These are phyloP conservation scores for Arothron firmamentum DNA, from an alignment of 2,113 vertebrate species.

Conservation along the genomic window DNA sequence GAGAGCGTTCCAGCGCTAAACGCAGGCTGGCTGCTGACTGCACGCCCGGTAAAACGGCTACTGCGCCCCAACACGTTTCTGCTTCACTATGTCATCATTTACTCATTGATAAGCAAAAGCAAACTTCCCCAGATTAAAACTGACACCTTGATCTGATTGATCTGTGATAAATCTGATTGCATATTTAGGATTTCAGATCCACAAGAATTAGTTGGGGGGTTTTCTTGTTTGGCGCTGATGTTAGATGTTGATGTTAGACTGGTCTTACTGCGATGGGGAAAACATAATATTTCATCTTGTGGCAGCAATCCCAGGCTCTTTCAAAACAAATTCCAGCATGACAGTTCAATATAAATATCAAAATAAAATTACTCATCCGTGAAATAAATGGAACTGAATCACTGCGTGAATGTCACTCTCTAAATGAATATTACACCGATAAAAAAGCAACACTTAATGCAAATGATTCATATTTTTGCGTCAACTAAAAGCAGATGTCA, in stretches of 20 bases:
- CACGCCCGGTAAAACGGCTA: not conserved
- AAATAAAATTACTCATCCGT: conserved; percentile 3
- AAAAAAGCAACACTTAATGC: too few relatives aligned
- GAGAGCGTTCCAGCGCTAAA: conserved; percentile 42
- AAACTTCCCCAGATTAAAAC: too few relatives aligned
- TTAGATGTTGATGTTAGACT: conserved; percentile 18
- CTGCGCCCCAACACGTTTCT: not conserved
- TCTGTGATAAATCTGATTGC: too few relatives aligned
- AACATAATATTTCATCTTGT: conserved; percentile 10
- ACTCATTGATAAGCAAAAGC: too few relatives aligned
- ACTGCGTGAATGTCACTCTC: too few relatives aligned
- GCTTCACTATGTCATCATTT: not conserved
- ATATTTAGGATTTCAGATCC: not conserved
- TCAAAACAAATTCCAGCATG: not conserved
- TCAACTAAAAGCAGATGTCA: too few relatives aligned
- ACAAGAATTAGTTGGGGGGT: conserved; percentile 11
- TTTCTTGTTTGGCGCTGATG: conserved; percentile 2
- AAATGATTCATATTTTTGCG: too few relatives aligned
- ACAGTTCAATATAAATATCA: not conserved
- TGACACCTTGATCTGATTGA: too few relatives aligned
- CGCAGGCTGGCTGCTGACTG: conserved; percentile 22
- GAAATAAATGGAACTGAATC: not conserved
- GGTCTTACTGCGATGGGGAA: not conserved
- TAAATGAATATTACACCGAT: too few relatives aligned
- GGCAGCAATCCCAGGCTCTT: not conserved